Percentiles rank a stretch among this genome's conserved stretches.
Evolutionary conservation across 2,113 vertebrate genomes (phyloP).

Genomic region (Silurus asotus): DNA sequence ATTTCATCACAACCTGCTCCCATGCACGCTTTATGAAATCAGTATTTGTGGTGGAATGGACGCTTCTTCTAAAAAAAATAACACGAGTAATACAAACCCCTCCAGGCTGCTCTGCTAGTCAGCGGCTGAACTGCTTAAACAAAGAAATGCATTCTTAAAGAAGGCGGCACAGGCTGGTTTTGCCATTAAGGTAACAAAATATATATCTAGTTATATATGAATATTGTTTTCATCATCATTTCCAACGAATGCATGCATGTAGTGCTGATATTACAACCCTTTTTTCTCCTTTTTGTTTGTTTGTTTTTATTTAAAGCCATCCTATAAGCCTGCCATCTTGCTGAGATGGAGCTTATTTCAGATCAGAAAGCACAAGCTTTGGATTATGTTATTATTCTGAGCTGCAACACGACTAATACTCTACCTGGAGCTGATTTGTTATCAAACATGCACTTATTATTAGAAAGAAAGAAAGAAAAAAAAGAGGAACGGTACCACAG

Average conservation of each 20-base stretch:
- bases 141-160: conserved; percentile 59
- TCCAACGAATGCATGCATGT: background rate
- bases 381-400: background rate
- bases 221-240: background rate
- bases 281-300: conserved; percentile 11
- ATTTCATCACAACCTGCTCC: conserved; percentile 25
- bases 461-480: background rate
- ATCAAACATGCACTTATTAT: background rate
- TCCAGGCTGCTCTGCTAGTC: conserved; percentile 27
- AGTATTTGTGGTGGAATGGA: conserved; percentile 36
- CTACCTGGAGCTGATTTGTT: background rate
- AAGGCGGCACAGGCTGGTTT: conserved; percentile 23
- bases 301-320: conserved; percentile 37
- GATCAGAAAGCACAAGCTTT: background rate
- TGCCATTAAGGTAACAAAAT: conserved; percentile 32
- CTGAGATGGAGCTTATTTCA: conserved; percentile 23
- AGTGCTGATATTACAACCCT: background rate
- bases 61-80: background rate
- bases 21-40: conserved; percentile 9
- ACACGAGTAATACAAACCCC: background rate
- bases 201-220: background rate
- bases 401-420: background rate
- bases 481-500: conserved; percentile 17
- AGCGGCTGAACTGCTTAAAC: conserved; percentile 52
- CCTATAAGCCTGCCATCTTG: conserved; percentile 50